These are phyloP conservation scores for Cepphus grylle DNA, from an alignment of 2,113 vertebrate species.

Conservation along the genomic window DNA sequence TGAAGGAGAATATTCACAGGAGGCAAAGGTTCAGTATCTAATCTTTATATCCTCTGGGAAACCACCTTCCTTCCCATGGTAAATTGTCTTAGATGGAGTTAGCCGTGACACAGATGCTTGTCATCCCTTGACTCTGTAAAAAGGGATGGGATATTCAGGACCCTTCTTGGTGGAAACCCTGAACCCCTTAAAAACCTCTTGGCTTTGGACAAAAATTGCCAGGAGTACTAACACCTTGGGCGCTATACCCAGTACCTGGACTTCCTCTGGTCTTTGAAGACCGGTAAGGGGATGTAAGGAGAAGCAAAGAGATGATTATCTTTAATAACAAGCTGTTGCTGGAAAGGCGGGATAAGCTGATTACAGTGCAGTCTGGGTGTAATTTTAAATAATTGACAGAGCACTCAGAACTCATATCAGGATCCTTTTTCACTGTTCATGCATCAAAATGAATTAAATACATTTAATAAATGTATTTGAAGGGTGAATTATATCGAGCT, in stretches of 20 bases:
- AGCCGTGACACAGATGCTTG: background rate
- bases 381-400: conserved; percentile 49
- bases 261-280: background rate
- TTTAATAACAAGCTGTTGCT: conserved; percentile 18
- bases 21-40: background rate
- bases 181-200: background rate
- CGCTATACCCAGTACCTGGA: background rate
- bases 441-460: conserved; percentile 49
- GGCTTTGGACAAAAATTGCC: background rate
- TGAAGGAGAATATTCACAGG: background rate
- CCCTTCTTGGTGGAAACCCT: background rate
- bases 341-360: conserved; percentile 21
- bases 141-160: background rate
- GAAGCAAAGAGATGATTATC: background rate
- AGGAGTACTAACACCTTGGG: background rate
- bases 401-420: conserved; percentile 13
- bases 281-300: background rate
- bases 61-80: background rate
- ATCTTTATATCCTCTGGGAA: background rate
- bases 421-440: conserved; percentile 7
- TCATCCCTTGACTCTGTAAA: background rate
- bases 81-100: background rate
- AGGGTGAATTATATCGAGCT: background rate
- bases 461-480: conserved; percentile 22
- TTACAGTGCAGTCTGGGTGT: background rate